phyloP scores from a whole-genome alignment of 1,140 invertebrate species.

The Megathymus violae region DNA sequence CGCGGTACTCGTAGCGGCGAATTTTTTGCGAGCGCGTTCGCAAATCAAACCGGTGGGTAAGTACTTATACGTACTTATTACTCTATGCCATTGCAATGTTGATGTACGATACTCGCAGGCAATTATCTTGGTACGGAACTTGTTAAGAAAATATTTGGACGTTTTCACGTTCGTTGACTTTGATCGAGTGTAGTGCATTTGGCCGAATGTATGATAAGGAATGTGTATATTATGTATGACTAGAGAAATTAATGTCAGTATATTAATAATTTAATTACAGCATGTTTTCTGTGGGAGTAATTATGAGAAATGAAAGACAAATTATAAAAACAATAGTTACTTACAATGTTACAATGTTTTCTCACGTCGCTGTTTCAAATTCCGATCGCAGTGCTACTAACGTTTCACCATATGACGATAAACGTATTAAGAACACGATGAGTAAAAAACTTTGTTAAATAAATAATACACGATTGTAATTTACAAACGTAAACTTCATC shows the following conservation, averaged over 20 bases:
- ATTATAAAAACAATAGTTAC: constrained; percentile 35
- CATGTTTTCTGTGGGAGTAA: background rate
- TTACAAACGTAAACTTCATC: constrained; percentile 59
- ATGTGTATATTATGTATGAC: background rate
- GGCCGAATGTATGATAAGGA: background rate
- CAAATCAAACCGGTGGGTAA: constrained; percentile 75
- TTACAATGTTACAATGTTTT: constrained; percentile 47
- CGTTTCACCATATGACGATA: constrained; percentile 43
- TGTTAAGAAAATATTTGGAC: constrained; percentile 30
- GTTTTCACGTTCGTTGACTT: constrained; percentile 34
- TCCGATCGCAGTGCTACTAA: constrained; percentile 35
- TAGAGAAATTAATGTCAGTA: background rate
- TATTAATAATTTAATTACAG: background rate
- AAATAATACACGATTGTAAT: constrained; percentile 24
- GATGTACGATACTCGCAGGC: constrained; percentile 26
- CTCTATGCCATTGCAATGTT: constrained; percentile 39
- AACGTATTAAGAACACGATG: constrained; percentile 46
- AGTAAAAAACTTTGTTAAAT: constrained; percentile 25
- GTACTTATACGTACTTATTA: constrained; percentile 47
- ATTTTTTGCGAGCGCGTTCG: constrained; percentile 74
- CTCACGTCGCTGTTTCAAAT: constrained; percentile 45
- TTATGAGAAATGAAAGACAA: constrained; percentile 17
- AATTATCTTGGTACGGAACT: constrained; percentile 25
- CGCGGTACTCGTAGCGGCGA: constrained; percentile 64
- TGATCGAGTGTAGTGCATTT: constrained; percentile 5